Base-by-base conservation (phyloP, 2,113 vertebrate genomes). In the Scartelaos histophorus region DNA sequence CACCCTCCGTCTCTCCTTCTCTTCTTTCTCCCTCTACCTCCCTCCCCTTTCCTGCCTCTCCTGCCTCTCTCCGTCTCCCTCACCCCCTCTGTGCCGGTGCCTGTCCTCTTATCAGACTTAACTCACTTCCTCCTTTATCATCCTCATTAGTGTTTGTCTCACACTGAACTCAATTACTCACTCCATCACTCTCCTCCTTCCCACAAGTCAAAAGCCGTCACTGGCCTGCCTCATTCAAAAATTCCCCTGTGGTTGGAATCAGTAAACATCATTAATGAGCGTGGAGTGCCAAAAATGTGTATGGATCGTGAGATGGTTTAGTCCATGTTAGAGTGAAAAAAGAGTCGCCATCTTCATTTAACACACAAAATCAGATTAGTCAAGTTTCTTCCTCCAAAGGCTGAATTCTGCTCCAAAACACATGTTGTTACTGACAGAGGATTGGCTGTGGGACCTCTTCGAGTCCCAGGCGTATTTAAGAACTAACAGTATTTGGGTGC, bases 111-210 rank as follows among this genome's bases (percentile, higher is more conserved):
- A 83, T 86, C 75, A 74, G 67, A 58, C 79, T 84, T 78, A 80
- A 83, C 77, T 79, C 76, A 80, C 72, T 77, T 81, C 58, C 78
- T 80, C 81, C 74, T 87, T 85, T 88, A 86, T 87, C 85, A 76
- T 79, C 69, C 76, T 89, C 82, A 88, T 88, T 90, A 88, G 71
- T 70, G 81, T 67, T 76, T 74, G 78, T 81, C 82, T 90, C 79
- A 74, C 79, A 82, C 74, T 82, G 75, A 79, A 83, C 83, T 85
- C 82, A 84, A 82, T 88, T 75, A 90, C 76, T 88, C 78, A 74
- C 64, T 79, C 79, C 78, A 82, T 88, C 76, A 81, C 66, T 84
- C 75, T 65, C 46, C 57, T 64, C 15, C 15, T 61, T 80, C 66
- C 35, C 72, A 70, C 70, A 74, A 73, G 73, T 80, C 73, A 78